phyloP scores from a whole-genome alignment of 2,113 vertebrate genomes.

The Loxodonta africana region DNA sequence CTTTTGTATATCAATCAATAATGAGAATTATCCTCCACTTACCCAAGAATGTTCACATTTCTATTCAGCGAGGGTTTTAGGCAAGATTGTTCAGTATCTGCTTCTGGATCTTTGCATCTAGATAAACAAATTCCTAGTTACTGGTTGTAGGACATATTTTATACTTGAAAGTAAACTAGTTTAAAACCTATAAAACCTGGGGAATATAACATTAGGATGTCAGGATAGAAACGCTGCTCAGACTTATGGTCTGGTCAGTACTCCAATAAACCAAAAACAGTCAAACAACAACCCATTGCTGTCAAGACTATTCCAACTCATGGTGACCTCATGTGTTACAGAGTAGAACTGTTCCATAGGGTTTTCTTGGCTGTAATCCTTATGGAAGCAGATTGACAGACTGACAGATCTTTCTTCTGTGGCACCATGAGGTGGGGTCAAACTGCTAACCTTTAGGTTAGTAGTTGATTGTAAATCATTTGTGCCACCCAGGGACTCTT shows the following conservation, averaged over 20 bases:
- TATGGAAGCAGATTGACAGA: no score
- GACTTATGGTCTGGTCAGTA: neutral
- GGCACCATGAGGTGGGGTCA: no score
- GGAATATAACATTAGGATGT: neutral
- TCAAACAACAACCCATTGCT: no score
- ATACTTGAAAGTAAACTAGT: neutral
- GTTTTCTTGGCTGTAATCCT: no score
- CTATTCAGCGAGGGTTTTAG: neutral
- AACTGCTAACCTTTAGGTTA: no score
- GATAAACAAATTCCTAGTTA: neutral
- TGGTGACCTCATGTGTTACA: no score
- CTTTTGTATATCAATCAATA: slow-evolving; percentile 27
- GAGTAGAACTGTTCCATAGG: no score
- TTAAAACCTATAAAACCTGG: neutral
- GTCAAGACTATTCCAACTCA: no score
- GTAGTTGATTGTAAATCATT: no score
- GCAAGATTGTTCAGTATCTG: neutral
- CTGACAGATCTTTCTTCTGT: no score
- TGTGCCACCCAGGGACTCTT: no score
- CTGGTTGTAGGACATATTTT: neutral
- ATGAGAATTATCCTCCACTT: neutral
- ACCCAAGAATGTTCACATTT: neutral
- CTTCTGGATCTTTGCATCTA: neutral
- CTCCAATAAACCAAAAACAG: no score
- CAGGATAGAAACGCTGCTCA: neutral